These are phyloP conservation scores for Ophioderma brevispina DNA, from an alignment of 35 echinoderm and acorn worm genomes.

Conservation along the genomic window DNA sequence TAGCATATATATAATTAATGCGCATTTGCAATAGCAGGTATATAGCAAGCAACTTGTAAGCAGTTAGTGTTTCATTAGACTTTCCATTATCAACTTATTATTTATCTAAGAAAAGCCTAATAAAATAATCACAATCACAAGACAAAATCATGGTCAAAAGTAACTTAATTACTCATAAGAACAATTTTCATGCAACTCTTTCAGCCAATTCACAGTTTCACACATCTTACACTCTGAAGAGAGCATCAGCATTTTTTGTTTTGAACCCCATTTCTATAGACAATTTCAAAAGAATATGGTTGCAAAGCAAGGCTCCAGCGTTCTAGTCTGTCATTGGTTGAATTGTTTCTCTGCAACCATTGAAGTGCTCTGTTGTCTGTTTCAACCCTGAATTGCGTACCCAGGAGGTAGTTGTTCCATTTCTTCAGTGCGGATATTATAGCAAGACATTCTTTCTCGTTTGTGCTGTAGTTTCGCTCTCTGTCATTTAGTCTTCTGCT, in stretches of 20 bases:
- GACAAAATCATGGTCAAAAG: too few species aligned
- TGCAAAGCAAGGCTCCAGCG: conserved; percentile 32
- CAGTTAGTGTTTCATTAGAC: too few species aligned
- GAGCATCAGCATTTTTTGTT: conserved; percentile 36
- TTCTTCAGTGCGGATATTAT: conserved; percentile 44
- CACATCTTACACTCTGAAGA: conserved; percentile 1
- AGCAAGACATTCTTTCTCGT: conserved; percentile 55
- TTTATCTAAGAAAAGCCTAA: too few species aligned
- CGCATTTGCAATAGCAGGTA: too few species aligned
- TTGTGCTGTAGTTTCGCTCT: conserved; percentile 20
- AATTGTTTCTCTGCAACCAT: conserved; percentile 13
- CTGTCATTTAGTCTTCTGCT: not conserved
- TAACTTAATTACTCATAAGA: too few species aligned
- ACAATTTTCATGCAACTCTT: too few species aligned
- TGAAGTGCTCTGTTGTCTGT: conserved; percentile 44
- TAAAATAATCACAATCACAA: too few species aligned
- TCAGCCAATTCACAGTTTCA: too few species aligned
- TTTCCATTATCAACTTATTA: too few species aligned
- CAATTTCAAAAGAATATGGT: conserved; percentile 4
- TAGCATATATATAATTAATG: too few species aligned
- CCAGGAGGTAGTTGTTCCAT: conserved; percentile 26
- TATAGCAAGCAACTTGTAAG: too few species aligned
- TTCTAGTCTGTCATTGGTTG: not conserved
- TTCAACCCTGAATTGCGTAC: conserved; percentile 2
- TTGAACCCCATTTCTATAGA: conserved; percentile 9